These are phyloP conservation scores for Antrozous pallidus DNA, from an alignment of 2,797 vertebrate genomes.

Conservation along the genomic window DNA sequence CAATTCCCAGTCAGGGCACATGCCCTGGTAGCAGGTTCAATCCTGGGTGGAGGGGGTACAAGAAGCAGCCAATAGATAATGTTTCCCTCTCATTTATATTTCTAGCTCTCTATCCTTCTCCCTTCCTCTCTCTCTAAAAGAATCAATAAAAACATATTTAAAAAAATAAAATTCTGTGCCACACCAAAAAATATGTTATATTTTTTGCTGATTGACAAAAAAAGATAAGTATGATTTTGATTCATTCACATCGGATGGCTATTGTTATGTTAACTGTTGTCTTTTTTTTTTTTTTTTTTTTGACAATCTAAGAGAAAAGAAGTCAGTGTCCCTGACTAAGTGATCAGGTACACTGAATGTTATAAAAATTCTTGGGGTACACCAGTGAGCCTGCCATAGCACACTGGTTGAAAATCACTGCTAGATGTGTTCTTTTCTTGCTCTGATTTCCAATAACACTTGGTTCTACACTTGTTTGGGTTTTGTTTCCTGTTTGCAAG, in stretches of 20 bases:
- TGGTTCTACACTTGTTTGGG: not conserved
- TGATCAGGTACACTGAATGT: not conserved
- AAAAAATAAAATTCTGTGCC: not conserved
- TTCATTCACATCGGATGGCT: not conserved
- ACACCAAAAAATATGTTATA: not conserved
- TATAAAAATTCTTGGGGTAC: not conserved
- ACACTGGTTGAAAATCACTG: not conserved
- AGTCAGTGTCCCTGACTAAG: not conserved
- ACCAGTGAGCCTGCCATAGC: not conserved
- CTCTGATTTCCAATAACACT: not conserved
- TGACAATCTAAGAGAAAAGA: not conserved
- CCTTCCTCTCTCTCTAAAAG: too few relatives aligned
- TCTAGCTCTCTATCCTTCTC: too few relatives aligned
- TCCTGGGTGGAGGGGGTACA: too few relatives aligned
- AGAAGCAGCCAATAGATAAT: too few relatives aligned
- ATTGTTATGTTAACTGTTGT: not conserved
- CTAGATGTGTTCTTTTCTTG: not conserved
- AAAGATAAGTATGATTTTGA: not conserved
- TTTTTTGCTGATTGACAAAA: not conserved
- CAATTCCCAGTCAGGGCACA: too few relatives aligned
- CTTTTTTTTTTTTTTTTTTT: not conserved
- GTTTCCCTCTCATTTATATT: too few relatives aligned
- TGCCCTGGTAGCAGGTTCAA: too few relatives aligned
- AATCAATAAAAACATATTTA: too few relatives aligned
- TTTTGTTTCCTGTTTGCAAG: not conserved